phyloP scores from a whole-genome alignment of 2,888 invertebrate species.

The Dryomyza anilis region DNA sequence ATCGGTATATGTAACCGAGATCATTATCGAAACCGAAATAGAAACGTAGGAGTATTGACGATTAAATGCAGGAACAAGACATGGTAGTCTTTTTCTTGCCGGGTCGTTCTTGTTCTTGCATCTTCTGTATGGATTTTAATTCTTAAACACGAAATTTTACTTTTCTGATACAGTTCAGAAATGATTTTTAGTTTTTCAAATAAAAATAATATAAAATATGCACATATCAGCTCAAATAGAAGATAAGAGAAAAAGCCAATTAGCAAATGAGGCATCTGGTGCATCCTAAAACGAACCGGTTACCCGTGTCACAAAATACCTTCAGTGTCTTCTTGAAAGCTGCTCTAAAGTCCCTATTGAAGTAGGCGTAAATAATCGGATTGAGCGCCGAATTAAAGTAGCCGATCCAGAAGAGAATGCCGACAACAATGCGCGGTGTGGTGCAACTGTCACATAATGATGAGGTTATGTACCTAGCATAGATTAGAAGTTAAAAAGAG shows the following conservation, averaged over 20 bases:
- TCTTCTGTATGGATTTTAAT: too few relatives aligned
- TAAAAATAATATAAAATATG: background rate
- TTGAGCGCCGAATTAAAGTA: conserved; percentile 97
- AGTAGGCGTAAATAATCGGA: conserved; percentile 96
- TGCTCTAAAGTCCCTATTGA: conserved; percentile 94
- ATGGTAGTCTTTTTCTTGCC: too few relatives aligned
- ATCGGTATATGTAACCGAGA: too few relatives aligned
- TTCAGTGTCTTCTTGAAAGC: conserved; percentile 90
- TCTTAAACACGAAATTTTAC: too few relatives aligned
- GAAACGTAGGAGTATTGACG: too few relatives aligned
- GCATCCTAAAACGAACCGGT: background rate
- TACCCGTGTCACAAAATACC: conserved; percentile 40
- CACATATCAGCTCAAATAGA: background rate
- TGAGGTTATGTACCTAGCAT: conserved; percentile 80
- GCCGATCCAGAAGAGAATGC: conserved; percentile 95
- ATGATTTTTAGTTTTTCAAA: too few relatives aligned
- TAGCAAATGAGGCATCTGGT: too few relatives aligned
- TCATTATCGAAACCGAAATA: too few relatives aligned
- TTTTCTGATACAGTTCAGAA: too few relatives aligned
- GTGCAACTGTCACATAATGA: conserved; percentile 78
- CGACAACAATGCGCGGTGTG: conserved; percentile 84
- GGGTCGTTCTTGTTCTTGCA: too few relatives aligned
- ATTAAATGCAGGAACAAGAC: too few relatives aligned
- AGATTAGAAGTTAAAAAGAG: background rate
- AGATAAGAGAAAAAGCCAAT: background rate